phyloP scores from a whole-genome alignment of 2,113 vertebrate genomes.

The Myrmecophaga tridactyla region DNA sequence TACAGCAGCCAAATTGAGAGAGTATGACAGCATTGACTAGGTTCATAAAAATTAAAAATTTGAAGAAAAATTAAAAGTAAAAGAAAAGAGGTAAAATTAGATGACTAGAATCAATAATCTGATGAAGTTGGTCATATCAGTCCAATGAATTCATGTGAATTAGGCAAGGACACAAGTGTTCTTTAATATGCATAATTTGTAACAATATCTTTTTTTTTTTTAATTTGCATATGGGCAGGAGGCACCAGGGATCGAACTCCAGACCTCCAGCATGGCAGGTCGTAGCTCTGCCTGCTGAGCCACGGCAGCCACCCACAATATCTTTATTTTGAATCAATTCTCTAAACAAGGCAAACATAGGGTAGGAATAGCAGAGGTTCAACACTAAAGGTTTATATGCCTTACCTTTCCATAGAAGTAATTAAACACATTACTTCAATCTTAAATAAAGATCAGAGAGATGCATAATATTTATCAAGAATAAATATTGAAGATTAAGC shows the following conservation, averaged over 20 bases:
- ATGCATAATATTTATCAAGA: not conserved
- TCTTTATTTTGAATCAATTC: not conserved
- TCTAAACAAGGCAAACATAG: not conserved
- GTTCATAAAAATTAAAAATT: not conserved
- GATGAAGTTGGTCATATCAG: not conserved
- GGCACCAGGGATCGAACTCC: too few species aligned
- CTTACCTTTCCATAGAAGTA: not conserved
- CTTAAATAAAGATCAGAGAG: not conserved
- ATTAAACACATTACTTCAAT: not conserved
- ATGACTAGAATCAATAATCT: not conserved
- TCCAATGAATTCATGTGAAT: not conserved
- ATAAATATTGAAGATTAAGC: not conserved
- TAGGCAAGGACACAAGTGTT: not conserved
- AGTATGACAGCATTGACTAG: not conserved
- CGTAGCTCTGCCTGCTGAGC: too few species aligned
- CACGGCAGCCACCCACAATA: too few species aligned
- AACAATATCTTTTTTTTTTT: not conserved
- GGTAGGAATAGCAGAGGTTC: fast-evolving
- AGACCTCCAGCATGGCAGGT: too few species aligned
- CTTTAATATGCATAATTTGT: not conserved
- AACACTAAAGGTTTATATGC: not conserved
- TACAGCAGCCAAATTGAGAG: not conserved
- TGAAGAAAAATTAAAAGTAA: not conserved
- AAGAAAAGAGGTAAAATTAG: not conserved
- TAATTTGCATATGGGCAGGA: too few species aligned